Base-by-base conservation (phyloP, 2,888 invertebrate genomes). In the Serripes groenlandicus region DNA sequence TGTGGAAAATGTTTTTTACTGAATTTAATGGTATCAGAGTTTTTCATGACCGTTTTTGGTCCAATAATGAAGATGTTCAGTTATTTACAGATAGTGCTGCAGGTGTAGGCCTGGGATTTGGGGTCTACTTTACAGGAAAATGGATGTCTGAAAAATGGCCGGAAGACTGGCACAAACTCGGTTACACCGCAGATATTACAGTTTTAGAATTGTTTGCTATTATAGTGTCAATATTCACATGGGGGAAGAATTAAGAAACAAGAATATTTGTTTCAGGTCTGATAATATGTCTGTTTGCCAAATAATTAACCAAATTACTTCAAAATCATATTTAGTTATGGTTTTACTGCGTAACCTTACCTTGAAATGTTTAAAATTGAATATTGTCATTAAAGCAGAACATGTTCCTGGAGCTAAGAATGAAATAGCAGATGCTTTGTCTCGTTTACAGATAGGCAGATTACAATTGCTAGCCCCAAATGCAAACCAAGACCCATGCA, bases 41-140 rank as follows among this genome's bases (percentile, higher is more conserved):
- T 18, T 81, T 84, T 54, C 84, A 75, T 62, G 81, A 81, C 21
- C 18, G 64, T 15, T 75, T 71, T 54, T 84, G 73, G 84, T 26
- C 58, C 11, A 32, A 34, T 23, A 84, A 78, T 62, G 78, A 70
- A 18, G 78, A 78, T 69, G 3, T 75, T 3, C 60, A 78, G 26
- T 34, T 81, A 15, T 84, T 78, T 23, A 77, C 83, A 11, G 76
- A 77, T 54, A 80, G 80, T 37, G 75, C 80, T 28, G 60, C 62
- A 3, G 75, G 70, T 26, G 26, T 54, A 69, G 78, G 75, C 28
- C 21, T 78, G 21, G 81, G 78, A 1, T 81, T 81, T 70, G 81
- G 81, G 9, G 49, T 81, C n/a, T 75, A 62, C 54, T 28, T 28
- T 30, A n/a, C n/a, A n/a, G n/a, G n/a, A n/a, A n/a, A n/a, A n/a